Percentiles rank a stretch among this genome's conserved stretches.
Evolutionary conservation across 1,140 invertebrate species (phyloP).

Genomic region (Cydia fagiglandana): DNA sequence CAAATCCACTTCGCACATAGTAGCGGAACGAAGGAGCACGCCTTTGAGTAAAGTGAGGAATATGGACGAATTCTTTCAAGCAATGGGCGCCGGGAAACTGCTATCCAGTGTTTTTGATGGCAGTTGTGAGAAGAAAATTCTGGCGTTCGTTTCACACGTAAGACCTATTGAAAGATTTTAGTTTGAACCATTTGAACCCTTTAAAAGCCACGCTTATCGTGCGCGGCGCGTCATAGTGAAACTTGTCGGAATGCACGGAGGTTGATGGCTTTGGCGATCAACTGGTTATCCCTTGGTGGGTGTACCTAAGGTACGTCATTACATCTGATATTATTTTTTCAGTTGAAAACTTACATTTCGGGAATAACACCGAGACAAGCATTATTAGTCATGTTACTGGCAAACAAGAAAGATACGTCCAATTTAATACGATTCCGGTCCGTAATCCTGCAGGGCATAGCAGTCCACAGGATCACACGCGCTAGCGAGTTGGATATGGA

Average conservation of each 20-base stretch:
- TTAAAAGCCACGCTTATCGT: too few species aligned
- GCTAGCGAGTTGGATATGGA: slow-evolving; percentile 67
- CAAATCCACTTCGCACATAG: slow-evolving; percentile 58
- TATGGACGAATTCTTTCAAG: slow-evolving; percentile 62
- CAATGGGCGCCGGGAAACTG: slow-evolving; percentile 51
- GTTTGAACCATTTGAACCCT: too few species aligned
- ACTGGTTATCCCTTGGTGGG: too few species aligned
- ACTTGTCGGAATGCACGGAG: too few species aligned
- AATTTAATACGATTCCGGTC: slow-evolving; percentile 59
- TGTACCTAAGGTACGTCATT: background rate
- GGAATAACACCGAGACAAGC: slow-evolving; percentile 63
- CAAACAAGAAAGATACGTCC: slow-evolving; percentile 65
- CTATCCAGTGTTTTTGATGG: slow-evolving; percentile 47
- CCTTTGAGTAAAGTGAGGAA: slow-evolving; percentile 56
- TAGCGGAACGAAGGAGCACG: slow-evolving; percentile 42
- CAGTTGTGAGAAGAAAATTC: slow-evolving; percentile 41
- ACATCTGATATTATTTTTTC: slow-evolving; percentile 33
- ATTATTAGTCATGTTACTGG: slow-evolving; percentile 58
- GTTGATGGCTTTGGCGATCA: too few species aligned
- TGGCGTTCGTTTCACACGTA: slow-evolving; percentile 47
- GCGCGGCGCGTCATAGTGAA: too few species aligned
- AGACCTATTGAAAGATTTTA: background rate
- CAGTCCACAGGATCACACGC: slow-evolving; percentile 65
- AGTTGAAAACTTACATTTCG: slow-evolving; percentile 67
- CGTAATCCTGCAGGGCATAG: slow-evolving; percentile 65